These are phyloP conservation scores for Falco concolor DNA, from an alignment of 2,797 vertebrate species.

Conservation along the genomic window DNA sequence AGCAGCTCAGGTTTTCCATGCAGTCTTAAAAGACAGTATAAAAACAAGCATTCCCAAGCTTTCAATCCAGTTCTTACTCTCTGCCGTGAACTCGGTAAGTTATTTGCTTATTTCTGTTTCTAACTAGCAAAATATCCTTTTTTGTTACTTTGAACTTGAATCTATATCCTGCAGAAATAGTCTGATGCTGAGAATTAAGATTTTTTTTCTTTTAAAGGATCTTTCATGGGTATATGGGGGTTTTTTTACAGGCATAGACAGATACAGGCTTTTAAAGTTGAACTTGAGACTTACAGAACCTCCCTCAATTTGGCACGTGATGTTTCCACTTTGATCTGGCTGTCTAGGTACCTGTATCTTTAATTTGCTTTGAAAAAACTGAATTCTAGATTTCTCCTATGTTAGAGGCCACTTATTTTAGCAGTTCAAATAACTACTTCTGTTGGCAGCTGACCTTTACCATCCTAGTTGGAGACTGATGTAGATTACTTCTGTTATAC, in stretches of 20 bases:
- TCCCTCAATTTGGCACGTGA: fast-evolving
- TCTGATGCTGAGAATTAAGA: background rate
- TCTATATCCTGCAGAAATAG: background rate
- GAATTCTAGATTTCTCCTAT: background rate
- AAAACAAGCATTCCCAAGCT: background rate
- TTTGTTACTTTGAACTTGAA: background rate
- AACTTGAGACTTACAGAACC: background rate
- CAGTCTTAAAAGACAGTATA: background rate
- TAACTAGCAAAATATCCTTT: background rate
- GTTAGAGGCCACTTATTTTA: background rate
- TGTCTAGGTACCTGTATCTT: fast-evolving
- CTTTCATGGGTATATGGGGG: background rate
- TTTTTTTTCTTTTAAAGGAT: background rate
- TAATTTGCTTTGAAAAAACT: background rate
- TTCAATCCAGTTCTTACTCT: background rate
- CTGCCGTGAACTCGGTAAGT: background rate
- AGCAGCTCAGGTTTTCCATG: background rate
- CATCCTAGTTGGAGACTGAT: background rate
- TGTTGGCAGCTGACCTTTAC: background rate
- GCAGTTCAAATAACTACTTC: background rate
- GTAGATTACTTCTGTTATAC: background rate
- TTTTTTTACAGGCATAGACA: background rate
- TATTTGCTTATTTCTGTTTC: background rate
- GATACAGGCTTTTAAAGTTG: background rate
- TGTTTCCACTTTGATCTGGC: background rate